Evolutionary conservation across 2,888 invertebrate genomes (phyloP).

Genomic region (Esperia sulphurella): DNA sequence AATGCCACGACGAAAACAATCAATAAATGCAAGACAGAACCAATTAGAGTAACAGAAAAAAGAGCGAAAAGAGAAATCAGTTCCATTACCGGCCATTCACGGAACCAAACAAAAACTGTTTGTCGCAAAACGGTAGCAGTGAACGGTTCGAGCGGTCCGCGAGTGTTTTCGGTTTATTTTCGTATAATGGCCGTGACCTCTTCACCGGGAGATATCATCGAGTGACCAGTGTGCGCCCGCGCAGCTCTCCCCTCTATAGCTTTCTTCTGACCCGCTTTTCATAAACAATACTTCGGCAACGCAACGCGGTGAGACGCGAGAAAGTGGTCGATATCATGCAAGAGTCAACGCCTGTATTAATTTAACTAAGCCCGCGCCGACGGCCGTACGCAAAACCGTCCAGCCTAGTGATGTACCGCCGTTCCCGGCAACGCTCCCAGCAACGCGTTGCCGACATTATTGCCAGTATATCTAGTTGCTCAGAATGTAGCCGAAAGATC

Average conservation of each 20-base stretch:
- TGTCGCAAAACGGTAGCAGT: constrained; percentile 49
- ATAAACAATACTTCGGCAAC: constrained; percentile 73
- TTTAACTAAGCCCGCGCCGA: constrained; percentile 36
- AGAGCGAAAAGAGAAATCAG: constrained; percentile 61
- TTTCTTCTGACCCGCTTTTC: constrained; percentile 78
- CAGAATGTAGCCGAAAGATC: too few species aligned
- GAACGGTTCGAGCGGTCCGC: constrained; percentile 32
- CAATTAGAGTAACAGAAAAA: constrained; percentile 53
- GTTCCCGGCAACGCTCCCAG: too few species aligned
- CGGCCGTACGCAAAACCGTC: constrained; percentile 22
- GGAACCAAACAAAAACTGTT: constrained; percentile 44
- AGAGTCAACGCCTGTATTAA: constrained; percentile 41
- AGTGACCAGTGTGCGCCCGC: constrained; percentile 46
- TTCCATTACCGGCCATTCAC: constrained; percentile 47
- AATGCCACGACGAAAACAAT: constrained; percentile 8
- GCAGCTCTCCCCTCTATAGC: constrained; percentile 57
- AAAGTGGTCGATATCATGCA: constrained; percentile 68
- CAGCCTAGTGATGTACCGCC: too few species aligned
- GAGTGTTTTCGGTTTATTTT: constrained; percentile 44
- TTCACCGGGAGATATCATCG: constrained; percentile 65
- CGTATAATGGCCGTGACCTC: constrained; percentile 70
- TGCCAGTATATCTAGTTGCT: too few species aligned
- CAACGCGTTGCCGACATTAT: too few species aligned
- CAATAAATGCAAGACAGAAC: constrained; percentile 36
- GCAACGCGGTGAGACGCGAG: constrained; percentile 50